Evolutionary conservation across 1,140 invertebrate genomes (phyloP), one percentile per base, ranked within the genome.

Genomic region (Dendroctonus ponderosae): DNA sequence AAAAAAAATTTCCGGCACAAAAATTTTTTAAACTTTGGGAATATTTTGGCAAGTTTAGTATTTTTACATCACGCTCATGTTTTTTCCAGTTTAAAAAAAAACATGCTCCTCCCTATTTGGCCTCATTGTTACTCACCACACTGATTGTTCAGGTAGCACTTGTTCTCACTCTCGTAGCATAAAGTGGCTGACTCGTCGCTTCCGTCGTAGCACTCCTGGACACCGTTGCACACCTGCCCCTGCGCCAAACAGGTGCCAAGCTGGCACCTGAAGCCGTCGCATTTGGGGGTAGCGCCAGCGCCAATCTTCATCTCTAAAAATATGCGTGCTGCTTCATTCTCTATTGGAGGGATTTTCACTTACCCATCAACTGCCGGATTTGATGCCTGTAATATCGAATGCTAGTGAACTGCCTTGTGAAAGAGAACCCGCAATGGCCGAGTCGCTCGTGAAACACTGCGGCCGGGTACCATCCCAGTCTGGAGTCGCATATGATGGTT

Each of bases 221-320:
- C 78, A 0, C 87, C 87, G 75, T 95, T 84, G 74, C 91, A 94
- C 38, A 91, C 79, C 56, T 84, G 80, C 6, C 79, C 61, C 46
- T 81, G 78, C 0, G 83, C 70, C 26, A 94, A 72, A 77, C 92
- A 94, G 50, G 85, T 75, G 0, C 92, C 91, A 43, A 88, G 79
- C 15, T 80, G 76, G 78, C 92, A 95, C 57, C 87, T 80, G n/a
- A 83, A 72, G 0, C 87, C 86, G 5, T 79, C 51, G 70, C 89
- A 91, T 6, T 65, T 5, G 3, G 80, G 74, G 52, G 73, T 66
- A 8, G 51, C 42, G 40, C 11, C 39, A 3, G 11, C 26, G 26
- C 26, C 26, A 26, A 26, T 26, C 26, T 26, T 26, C 26, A 26
- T 26, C 26, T 26, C 26, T 26, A 3, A 26, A 26, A 26, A 26